These are phyloP conservation scores for Embiotoca jacksoni DNA, from an alignment of 2,113 vertebrate species.

Conservation along the genomic window DNA sequence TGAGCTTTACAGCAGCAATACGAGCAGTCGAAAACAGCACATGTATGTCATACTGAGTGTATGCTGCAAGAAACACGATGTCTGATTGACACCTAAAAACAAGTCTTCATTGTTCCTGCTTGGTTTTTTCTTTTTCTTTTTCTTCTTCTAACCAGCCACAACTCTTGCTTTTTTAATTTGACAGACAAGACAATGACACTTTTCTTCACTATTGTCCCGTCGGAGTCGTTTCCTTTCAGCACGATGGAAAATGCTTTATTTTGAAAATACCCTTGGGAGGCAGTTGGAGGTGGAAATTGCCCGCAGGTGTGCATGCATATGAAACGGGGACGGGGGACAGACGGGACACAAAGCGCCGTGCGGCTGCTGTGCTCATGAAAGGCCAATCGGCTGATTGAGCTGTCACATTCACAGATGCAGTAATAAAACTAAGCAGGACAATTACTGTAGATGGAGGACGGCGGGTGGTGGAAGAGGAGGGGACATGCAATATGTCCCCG, in stretches of 20 bases:
- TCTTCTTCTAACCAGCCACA: neutral
- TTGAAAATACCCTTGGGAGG: constrained; percentile 69
- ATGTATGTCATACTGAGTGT: neutral
- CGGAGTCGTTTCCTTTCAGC: constrained; percentile 30
- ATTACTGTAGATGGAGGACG: constrained; percentile 76
- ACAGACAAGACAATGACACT: constrained; percentile 16
- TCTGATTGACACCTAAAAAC: constrained; percentile 13
- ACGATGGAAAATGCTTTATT: constrained; percentile 43
- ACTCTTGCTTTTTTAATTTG: constrained; percentile 41
- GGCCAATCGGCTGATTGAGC: constrained; percentile 75
- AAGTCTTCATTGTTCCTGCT: constrained; percentile 2
- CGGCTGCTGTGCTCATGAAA: constrained; percentile 73
- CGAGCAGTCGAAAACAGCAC: neutral
- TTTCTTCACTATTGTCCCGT: constrained; percentile 44
- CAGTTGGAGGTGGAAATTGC: constrained; percentile 74
- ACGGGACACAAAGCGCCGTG: constrained; percentile 71
- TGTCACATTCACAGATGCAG: constrained; percentile 76
- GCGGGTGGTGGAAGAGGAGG: constrained; percentile 25
- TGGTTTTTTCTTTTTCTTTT: constrained; percentile 2
- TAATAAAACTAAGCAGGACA: constrained; percentile 80
- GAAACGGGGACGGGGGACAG: constrained; percentile 70
- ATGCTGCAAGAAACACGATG: neutral
- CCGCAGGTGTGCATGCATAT: constrained; percentile 75
- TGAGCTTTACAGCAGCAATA: neutral
- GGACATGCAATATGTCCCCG: constrained; percentile 43